Base-by-base conservation (phyloP, 1,140 invertebrate species). In the Drosophila setifemur region DNA sequence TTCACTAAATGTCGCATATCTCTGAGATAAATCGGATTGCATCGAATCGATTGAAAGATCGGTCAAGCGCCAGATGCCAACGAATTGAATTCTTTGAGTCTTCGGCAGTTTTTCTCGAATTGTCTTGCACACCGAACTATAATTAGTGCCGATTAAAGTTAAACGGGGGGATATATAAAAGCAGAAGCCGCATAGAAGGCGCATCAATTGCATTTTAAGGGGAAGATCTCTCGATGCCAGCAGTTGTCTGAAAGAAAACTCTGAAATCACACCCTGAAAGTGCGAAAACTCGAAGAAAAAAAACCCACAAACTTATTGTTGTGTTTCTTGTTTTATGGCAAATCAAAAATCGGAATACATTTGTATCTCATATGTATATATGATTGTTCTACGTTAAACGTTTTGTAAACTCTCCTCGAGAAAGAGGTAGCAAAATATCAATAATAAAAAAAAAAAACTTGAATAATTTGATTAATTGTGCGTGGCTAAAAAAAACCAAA, bases 341-440 rank as follows among this genome's bases (percentile, higher is more conserved):
- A 58, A 43, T 12, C 26, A 8, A 57, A 8, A 57, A 58, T 43
- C 57, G 52, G 57, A 33, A 31, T 11, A 55, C 60, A 64, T 64
- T 49, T 64, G 42, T 64, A 42, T 64, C 40, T 25, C 43, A 66
- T 23, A 23, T 55, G 25, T 45, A n/a, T 12, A 19, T 23, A 25
- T 72, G 31, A 73, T 81, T 85, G 81, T 85, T 85, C 26, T 54
- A 73, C 76, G 76, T 81, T 73, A 33, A 78, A 68, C 52, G 66
- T 74, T 37, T 14, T 1, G 8, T 25, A 31, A 31, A 48, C 33
- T 16, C 4, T 23, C 21, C 40, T 28, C 4, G 9, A 28, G 21
- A 40, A 55, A 14, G n/a, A n/a, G n/a, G n/a, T n/a, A 29, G 3
- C 12, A 50, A 28, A 28, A 19, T 11, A 3, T n/a, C 7, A 31